Percentiles rank a stretch among this genome's conserved stretches.
phyloP scores from a whole-genome alignment of 1,140 invertebrate species.

The Chironomus striatipennis region DNA sequence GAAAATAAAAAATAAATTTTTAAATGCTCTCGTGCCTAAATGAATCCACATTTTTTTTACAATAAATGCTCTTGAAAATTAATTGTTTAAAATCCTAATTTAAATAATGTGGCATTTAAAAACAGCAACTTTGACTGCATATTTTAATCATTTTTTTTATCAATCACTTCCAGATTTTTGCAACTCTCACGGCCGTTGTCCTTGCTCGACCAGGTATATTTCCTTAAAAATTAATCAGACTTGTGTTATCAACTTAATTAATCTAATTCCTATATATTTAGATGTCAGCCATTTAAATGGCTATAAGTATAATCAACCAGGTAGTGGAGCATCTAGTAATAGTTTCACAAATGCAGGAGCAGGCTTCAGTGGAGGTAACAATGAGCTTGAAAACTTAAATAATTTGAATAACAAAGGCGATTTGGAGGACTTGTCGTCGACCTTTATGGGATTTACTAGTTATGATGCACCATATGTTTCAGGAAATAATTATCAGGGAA shows the following conservation, averaged over 20 bases:
- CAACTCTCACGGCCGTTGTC: neutral
- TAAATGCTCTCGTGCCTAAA: too few species aligned
- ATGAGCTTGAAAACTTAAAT: neutral
- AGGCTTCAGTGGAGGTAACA: neutral
- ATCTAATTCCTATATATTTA: neutral
- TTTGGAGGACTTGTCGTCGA: neutral
- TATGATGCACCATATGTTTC: neutral
- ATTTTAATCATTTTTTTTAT: neutral
- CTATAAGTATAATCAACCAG: neutral
- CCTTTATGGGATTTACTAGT: neutral
- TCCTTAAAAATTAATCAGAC: neutral
- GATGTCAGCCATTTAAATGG: neutral
- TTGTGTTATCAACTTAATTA: neutral
- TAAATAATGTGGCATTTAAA: constrained; percentile 14
- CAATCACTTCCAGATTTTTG: constrained; percentile 1
- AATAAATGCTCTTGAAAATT: too few species aligned
- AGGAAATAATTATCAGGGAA: neutral
- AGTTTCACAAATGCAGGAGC: neutral
- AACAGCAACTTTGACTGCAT: too few species aligned
- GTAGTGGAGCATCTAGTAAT: neutral
- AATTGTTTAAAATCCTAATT: neutral
- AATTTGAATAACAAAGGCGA: neutral
- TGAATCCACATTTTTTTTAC: too few species aligned
- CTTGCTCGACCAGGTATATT: constrained; percentile 16
- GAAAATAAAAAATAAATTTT: too few species aligned